Conservation (phyloP, 2,113 vertebrate species). For the Alligator mississippiensis region DNA sequence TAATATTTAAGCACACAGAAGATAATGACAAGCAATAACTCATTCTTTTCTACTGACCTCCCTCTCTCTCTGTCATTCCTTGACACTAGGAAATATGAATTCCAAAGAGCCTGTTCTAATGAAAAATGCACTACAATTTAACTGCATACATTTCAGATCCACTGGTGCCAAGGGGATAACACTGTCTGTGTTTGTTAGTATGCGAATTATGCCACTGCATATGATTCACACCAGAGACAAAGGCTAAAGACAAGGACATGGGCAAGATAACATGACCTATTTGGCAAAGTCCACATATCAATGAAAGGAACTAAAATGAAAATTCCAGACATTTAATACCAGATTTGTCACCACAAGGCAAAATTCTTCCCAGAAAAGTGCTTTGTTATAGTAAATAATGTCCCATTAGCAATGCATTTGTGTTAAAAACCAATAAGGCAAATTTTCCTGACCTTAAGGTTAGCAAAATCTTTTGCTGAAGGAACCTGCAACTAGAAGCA, state of each 20-base stretch:
- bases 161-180: constrained; percentile 50
- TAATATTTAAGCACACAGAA: constrained; percentile 1
- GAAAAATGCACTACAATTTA: constrained; percentile 61
- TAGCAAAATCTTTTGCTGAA: not conserved
- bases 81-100: constrained; percentile 15
- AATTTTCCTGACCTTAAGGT: not conserved
- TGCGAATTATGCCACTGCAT: not conserved
- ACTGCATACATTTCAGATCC: constrained; percentile 38
- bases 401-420: not conserved
- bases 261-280: not conserved
- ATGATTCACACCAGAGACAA: constrained; percentile 16
- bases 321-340: not conserved
- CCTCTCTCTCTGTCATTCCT: constrained; percentile 23
- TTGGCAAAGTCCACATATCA: not conserved
- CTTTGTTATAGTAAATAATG: not conserved
- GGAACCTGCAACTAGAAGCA: not conserved
- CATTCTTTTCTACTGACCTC: constrained; percentile 33
- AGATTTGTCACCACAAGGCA: not conserved
- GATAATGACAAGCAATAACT: not conserved
- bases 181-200: constrained; percentile 29
- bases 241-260: not conserved
- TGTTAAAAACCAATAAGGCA: not conserved
- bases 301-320: not conserved
- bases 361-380: not conserved
- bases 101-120: constrained; percentile 26